phyloP scores from a whole-genome alignment of 2,113 vertebrate species.

The Paramisgurnus dabryanus region DNA sequence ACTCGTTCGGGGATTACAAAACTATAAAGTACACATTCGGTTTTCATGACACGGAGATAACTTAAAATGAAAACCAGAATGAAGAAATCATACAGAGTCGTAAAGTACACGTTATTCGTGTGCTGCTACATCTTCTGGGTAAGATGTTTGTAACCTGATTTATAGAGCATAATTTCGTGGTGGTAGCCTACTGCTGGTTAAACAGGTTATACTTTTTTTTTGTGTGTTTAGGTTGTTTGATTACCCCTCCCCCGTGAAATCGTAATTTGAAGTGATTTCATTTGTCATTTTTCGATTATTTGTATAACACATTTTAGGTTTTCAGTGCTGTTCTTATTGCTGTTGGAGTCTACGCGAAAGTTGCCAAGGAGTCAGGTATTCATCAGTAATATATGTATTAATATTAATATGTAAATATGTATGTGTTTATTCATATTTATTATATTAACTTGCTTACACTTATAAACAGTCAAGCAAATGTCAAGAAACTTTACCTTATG shows the following conservation, averaged over 20 bases:
- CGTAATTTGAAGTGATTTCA: too few species aligned
- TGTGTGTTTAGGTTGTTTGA: not conserved
- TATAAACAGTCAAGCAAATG: too few species aligned
- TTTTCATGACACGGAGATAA: not conserved
- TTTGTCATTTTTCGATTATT: not conserved
- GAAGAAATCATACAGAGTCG: slow-evolving; percentile 43
- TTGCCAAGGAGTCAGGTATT: slow-evolving; percentile 77
- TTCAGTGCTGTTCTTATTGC: slow-evolving; percentile 75
- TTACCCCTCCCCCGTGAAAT: not conserved
- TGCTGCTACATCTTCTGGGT: slow-evolving; percentile 62
- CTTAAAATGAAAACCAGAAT: slow-evolving; percentile 11
- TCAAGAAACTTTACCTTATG: too few species aligned
- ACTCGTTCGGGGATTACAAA: slow-evolving; percentile 15
- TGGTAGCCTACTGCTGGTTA: too few species aligned
- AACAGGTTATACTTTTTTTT: not conserved
- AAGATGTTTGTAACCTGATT: slow-evolving; percentile 15
- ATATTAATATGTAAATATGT: too few species aligned
- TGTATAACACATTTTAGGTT: slow-evolving; percentile 66
- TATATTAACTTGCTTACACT: too few species aligned
- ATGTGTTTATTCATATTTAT: too few species aligned
- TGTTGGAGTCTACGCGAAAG: slow-evolving; percentile 79
- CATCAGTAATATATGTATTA: not conserved
- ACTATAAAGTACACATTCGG: not conserved
- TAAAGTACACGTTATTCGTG: slow-evolving; percentile 52
- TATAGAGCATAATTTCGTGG: not conserved